Percentiles rank a stretch among this genome's conserved stretches.
Conservation (phyloP, 2,113 vertebrate species). For the Anolis carolinensis region DNA sequence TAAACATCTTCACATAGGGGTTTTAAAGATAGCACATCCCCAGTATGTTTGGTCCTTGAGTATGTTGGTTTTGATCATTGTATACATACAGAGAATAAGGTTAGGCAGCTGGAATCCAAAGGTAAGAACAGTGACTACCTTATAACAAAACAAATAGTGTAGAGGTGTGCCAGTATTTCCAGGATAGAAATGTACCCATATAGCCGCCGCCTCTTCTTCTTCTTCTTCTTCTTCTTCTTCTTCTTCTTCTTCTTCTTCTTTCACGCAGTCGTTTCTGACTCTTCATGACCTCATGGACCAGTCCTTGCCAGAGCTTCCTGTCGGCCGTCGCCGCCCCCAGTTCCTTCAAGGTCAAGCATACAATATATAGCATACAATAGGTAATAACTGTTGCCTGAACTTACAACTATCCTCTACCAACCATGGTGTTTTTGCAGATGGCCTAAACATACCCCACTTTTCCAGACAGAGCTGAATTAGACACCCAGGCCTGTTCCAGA, state of each 20-base stretch:
- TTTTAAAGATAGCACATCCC: neutral
- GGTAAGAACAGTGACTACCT: neutral
- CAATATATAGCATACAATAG: fast-evolving
- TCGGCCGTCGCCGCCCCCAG: no score
- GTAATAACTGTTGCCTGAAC: neutral
- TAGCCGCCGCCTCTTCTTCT: no score
- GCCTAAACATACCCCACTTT: neutral
- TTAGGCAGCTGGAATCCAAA: neutral
- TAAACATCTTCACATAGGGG: neutral
- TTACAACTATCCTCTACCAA: neutral
- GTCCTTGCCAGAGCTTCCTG: no score
- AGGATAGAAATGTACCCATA: neutral
- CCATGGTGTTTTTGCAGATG: neutral
- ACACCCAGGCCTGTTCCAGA: no score
- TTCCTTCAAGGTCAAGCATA: no score
- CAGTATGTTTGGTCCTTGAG: neutral
- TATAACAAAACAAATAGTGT: neutral
- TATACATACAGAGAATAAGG: neutral
- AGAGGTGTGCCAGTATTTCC: neutral
- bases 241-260: no score
- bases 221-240: no score
- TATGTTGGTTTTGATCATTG: neutral
- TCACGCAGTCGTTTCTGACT: no score
- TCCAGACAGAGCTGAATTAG: neutral
- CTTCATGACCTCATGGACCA: no score